phyloP scores from a whole-genome alignment of 2,113 vertebrate species.

The Pleuronectes platessa region DNA sequence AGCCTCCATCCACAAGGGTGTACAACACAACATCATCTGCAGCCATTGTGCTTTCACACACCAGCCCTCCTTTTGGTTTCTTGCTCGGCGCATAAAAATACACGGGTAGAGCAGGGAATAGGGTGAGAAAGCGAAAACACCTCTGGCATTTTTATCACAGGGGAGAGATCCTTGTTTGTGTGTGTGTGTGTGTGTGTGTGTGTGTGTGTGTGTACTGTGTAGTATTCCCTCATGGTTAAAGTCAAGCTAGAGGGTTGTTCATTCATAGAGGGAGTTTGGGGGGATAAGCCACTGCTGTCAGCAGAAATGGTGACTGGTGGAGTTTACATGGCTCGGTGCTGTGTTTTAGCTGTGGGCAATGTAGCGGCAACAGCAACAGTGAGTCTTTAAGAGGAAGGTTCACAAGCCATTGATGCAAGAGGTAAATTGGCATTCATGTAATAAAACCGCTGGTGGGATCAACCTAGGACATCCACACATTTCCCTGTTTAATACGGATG shows the following conservation, averaged over 20 bases:
- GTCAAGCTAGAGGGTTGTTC: slow-evolving; percentile 64
- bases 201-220: background rate
- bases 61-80: slow-evolving; percentile 50
- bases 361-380: slow-evolving; percentile 48
- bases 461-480: slow-evolving; percentile 26
- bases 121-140: slow-evolving; percentile 65
- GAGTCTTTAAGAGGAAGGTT: slow-evolving; percentile 43
- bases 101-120: slow-evolving; percentile 47
- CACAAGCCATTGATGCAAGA: slow-evolving; percentile 47
- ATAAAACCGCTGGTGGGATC: slow-evolving; percentile 31
- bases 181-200: background rate
- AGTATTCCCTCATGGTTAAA: slow-evolving; percentile 59
- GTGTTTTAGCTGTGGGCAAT: slow-evolving; percentile 61
- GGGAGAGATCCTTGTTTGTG: slow-evolving; percentile 64
- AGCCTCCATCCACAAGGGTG: slow-evolving; percentile 65
- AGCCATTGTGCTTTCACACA: slow-evolving; percentile 63
- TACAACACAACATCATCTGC: slow-evolving; percentile 65
- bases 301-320: slow-evolving; percentile 68
- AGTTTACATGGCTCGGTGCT: slow-evolving; percentile 51
- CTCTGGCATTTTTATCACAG: slow-evolving; percentile 70
- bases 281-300: slow-evolving; percentile 73
- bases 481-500: slow-evolving; percentile 39
- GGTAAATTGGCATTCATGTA: slow-evolving; percentile 45
- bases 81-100: slow-evolving; percentile 61
- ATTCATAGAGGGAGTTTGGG: slow-evolving; percentile 66